Base-by-base conservation (phyloP, 1,140 invertebrate species). In the Brachionus calyciflorus region DNA sequence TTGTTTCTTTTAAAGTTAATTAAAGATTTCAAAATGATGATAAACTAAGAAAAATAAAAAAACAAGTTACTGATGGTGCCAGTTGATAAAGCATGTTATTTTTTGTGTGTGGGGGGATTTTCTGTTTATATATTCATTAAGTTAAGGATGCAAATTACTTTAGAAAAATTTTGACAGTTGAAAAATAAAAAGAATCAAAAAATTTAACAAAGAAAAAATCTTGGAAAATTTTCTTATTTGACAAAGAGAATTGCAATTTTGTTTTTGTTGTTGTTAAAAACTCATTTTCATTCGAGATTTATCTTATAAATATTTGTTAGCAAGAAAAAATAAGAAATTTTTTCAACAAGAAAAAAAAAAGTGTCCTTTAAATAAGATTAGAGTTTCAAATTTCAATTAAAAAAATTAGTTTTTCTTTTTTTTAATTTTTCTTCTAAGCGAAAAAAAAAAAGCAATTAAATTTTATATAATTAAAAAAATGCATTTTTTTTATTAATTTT, bases 341-440 rank as follows among this genome's bases (percentile, higher is more conserved):
- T 14, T 46, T 17, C n/a, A 46, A 46, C n/a, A n/a, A 46, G 14
- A 46, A 46, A 14, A 46, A 46, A 46, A 46, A 46, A 46, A 46
- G 9, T 65, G 60, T 65, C 60, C 60, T 65, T 65, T 65, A 41
- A 65, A 19, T 44, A 65, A 65, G 26, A 37, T 44, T 41, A 12
- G 26, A 44, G 60, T 65, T 44, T 65, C 60, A 65, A 65, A 65
- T 65, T 65, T 65, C 60, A 65, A 65, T 65, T 65, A 65, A 44
- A 17, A 60, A 60, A 60, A 37, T 10, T n/a, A n/a, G n/a, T n/a
- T n/a, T 17, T 28, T 37, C 37, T 60, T 60, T 17, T 60, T 60
- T 37, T 9, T 37, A 37, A 37, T 5, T 5, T 37, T 37, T 37
- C 30, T 33, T 17, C 55, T 19, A n/a, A n/a, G 41, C n/a, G 26